Percentiles rank a stretch among this genome's conserved stretches.
Conservation (phyloP, 2,113 vertebrate species). For the Trematocara variabile region DNA sequence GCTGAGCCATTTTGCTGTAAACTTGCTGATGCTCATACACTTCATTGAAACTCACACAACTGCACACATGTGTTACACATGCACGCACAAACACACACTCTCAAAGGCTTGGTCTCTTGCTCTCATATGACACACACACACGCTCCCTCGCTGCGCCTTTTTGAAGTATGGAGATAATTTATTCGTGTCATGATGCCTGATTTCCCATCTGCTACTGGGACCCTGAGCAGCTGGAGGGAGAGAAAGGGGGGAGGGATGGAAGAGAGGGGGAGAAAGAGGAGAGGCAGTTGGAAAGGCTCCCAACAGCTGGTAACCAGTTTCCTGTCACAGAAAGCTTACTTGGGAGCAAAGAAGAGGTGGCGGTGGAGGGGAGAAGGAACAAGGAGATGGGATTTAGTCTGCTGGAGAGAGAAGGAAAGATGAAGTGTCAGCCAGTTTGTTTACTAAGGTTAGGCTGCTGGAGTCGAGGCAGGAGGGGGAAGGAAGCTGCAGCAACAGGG, state of each 20-base stretch:
- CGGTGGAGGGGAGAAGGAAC: neutral
- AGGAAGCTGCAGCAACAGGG: conserved; percentile 35
- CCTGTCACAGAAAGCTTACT: conserved; percentile 69
- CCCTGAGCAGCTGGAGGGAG: conserved; percentile 72
- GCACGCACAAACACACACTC: conserved; percentile 1
- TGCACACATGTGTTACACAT: neutral
- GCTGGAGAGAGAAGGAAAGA: conserved; percentile 28
- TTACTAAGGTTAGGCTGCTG: conserved; percentile 47
- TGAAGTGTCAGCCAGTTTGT: conserved; percentile 55
- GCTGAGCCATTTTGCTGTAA: conserved; percentile 50
- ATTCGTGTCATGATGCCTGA: conserved; percentile 78
- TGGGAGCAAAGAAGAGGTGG: conserved; percentile 44
- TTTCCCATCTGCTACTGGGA: conserved; percentile 80
- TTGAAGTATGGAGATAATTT: conserved; percentile 80
- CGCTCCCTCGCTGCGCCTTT: conserved; percentile 55
- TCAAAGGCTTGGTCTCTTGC: conserved; percentile 37
- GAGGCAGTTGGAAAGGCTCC: conserved; percentile 68
- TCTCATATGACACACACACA: conserved; percentile 2
- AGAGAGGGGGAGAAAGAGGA: conserved; percentile 42
- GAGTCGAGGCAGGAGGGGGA: conserved; percentile 4
- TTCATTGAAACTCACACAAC: conserved; percentile 9
- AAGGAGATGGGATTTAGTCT: conserved; percentile 31
- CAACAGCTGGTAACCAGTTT: conserved; percentile 74
- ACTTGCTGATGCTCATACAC: conserved; percentile 55
- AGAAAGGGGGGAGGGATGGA: conserved; percentile 25